Percentiles rank a stretch among this genome's conserved stretches.
phyloP scores from a whole-genome alignment of 2,888 invertebrate genomes.

The Aphidius colemani region DNA sequence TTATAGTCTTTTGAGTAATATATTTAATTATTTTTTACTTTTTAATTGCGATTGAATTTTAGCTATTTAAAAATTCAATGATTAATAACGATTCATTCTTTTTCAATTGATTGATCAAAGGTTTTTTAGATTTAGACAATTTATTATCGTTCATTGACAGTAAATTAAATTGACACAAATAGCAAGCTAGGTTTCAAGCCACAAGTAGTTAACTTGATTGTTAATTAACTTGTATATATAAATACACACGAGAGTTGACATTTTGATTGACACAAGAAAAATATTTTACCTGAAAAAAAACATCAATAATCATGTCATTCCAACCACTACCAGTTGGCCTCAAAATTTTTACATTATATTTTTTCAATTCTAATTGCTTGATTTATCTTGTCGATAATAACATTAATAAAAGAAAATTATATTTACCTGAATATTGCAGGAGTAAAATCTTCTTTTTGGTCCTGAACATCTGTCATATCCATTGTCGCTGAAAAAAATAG shows the following conservation, averaged over 20 bases:
- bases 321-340: not conserved
- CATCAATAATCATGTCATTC: not conserved
- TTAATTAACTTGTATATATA: too few relatives aligned
- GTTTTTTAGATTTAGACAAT: not conserved
- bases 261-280: too few relatives aligned
- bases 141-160: not conserved
- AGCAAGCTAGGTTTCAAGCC: too few relatives aligned
- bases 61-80: not conserved
- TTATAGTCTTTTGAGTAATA: not conserved
- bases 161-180: too few relatives aligned
- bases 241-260: too few relatives aligned
- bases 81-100: not conserved
- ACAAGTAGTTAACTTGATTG: too few relatives aligned
- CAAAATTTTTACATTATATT: too few relatives aligned
- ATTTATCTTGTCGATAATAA: not conserved
- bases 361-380: not conserved
- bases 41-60: not conserved
- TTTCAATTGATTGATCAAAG: not conserved
- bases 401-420: not conserved
- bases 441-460: constrained; percentile 81
- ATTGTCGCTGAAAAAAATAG: constrained; percentile 63
- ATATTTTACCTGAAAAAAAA: too few relatives aligned
- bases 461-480: constrained; percentile 74
- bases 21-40: not conserved
- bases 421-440: constrained; percentile 84